A percentile compares a stretch with the other conserved stretches of the same genome.
phyloP scores from a whole-genome alignment of 2,888 invertebrate genomes.

The Malacosoma neustria region DNA sequence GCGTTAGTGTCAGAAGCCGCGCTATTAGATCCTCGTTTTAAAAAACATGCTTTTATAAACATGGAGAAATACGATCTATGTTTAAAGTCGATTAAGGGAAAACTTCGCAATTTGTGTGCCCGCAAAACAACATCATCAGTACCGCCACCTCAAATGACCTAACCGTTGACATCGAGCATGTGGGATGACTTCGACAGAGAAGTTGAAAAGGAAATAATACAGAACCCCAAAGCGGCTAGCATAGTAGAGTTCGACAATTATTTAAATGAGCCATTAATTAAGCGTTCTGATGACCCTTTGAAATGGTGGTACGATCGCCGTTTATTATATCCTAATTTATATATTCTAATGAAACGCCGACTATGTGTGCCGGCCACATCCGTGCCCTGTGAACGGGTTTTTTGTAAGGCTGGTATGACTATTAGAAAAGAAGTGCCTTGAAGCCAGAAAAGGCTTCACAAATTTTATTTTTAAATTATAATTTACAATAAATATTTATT shows the following conservation, averaged over 20 bases:
- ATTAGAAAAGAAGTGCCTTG: too few relatives aligned
- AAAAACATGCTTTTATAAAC: slow-evolving; percentile 12
- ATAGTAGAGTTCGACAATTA: slow-evolving; percentile 13
- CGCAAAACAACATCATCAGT: slow-evolving; percentile 1
- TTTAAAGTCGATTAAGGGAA: slow-evolving; percentile 5
- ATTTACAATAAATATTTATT: slow-evolving; percentile 4
- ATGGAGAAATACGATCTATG: slow-evolving; percentile 6
- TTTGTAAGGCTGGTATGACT: slow-evolving; percentile 9
- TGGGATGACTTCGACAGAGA: slow-evolving; percentile 11
- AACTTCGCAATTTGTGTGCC: slow-evolving; percentile 5
- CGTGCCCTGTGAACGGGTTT: slow-evolving; percentile 8
- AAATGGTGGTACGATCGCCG: slow-evolving; percentile 14
- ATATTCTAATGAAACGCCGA: slow-evolving; percentile 7
- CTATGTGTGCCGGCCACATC: slow-evolving; percentile 7
- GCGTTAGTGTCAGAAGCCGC: slow-evolving; percentile 6
- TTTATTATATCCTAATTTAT: slow-evolving; percentile 7
- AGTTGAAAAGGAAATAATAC: slow-evolving; percentile 8
- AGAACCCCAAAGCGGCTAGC: slow-evolving; percentile 10
- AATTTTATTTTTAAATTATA: slow-evolving; percentile 9
- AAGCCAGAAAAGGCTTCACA: too few relatives aligned
- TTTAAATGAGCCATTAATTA: slow-evolving; percentile 11
- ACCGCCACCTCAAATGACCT: slow-evolving; percentile 1
- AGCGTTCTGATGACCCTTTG: slow-evolving; percentile 10
- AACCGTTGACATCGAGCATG: slow-evolving; percentile 4
- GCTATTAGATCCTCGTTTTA: slow-evolving; percentile 13